Evolutionary conservation across 2,113 vertebrate genomes (phyloP), one percentile per base, ranked within the genome.

Genomic region (Cathartes aura): DNA sequence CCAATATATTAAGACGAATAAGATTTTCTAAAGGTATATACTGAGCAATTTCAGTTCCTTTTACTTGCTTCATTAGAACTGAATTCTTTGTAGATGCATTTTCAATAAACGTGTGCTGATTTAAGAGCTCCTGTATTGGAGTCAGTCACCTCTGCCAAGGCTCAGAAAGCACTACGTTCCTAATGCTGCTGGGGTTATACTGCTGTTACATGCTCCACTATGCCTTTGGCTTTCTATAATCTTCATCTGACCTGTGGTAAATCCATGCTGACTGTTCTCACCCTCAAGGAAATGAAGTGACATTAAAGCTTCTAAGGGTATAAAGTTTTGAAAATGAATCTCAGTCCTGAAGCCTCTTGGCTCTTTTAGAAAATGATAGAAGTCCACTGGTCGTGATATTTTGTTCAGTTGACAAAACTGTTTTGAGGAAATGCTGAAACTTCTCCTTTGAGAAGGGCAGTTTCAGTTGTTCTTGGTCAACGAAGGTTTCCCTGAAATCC

Each of bases 41-140:
- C 68, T 86, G 97, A 98, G 95, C 53, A 98, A 97, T 88, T 97
- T 97, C 82, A 43, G 70, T 94, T 97, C 71, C 75, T 97, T 88
- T 98, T 95, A 94, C 87, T 89, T 72, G 56, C 90, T 97, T 97
- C 89, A 72, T 94, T 97, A 89, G 67, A 94, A 95, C 64, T 90
- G 96, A 96, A 95, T 95, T 79, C 89, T 97, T 95, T 10, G 1
- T 67, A 93, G 92, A 34, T 95, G 52, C 71, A 86, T 91, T 97
- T 97, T 94, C 97, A 86, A 91, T 97, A 97, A 83, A 73, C 0
- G 1, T 23, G 84, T 82, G 78, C 62, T 97, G 92, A 94, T 93
- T 91, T 94, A 96, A 89, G 87, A 93, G 73, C 43, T 89, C 40
- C 43, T 68, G 34, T 43, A 1, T 3, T 89, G 56, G 70, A 94